Evolutionary conservation across 30 jellyfish, hydroid and myxozoan genomes (phyloP).

Genomic region (Clytia hemisphaerica): DNA sequence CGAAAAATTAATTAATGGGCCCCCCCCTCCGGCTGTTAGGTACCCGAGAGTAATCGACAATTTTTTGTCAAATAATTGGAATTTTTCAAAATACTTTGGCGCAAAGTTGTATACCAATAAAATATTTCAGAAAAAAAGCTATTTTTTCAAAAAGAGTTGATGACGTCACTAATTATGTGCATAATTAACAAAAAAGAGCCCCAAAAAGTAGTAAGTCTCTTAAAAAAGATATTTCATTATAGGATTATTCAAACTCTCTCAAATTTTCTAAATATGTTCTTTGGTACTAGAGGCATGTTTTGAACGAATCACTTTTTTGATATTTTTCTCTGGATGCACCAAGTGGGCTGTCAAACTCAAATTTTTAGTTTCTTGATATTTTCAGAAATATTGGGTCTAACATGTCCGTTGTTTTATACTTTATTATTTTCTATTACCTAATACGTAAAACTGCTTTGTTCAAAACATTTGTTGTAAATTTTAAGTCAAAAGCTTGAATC

Average conservation of each 20-base stretch:
- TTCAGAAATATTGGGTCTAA: too few species aligned
- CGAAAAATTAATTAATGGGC: too few species aligned
- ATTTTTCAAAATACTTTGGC: conserved; percentile 2
- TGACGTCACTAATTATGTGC: conserved; percentile 19
- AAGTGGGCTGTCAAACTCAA: conserved; percentile 9
- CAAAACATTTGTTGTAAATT: too few species aligned
- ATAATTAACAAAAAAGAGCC: conserved; percentile 1
- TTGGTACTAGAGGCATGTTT: background rate
- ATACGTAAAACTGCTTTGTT: too few species aligned
- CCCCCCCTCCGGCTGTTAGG: too few species aligned
- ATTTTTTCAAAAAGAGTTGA: background rate
- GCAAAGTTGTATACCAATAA: background rate
- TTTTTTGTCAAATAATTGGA: background rate
- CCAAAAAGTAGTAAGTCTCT: background rate
- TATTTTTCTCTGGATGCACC: background rate
- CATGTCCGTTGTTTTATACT: too few species aligned
- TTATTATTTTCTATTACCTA: too few species aligned
- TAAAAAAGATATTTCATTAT: background rate
- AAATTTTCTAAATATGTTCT: conserved; percentile 3
- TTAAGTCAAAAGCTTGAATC: too few species aligned
- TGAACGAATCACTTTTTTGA: conserved; percentile 5
- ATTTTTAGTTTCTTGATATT: background rate
- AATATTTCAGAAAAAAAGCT: too few species aligned
- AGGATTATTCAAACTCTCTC: conserved; percentile 1
- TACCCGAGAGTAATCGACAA: too few species aligned